Percentiles rank a stretch among this genome's conserved stretches.
These are phyloP conservation scores for Mantis religiosa DNA, from an alignment of 2,888 invertebrate genomes.

Conservation along the genomic window DNA sequence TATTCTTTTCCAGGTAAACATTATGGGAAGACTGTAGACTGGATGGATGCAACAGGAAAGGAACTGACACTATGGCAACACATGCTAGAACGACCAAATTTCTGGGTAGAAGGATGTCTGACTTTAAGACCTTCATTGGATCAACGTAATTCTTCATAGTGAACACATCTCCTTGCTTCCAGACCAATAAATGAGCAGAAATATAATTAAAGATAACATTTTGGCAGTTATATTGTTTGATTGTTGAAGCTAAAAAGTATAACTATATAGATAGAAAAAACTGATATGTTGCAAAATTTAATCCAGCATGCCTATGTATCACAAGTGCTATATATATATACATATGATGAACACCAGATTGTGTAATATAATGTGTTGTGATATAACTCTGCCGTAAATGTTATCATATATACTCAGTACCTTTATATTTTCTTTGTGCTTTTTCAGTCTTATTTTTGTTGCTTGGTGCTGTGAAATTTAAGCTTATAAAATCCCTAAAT, in stretches of 20 bases:
- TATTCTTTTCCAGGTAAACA: constrained; percentile 65
- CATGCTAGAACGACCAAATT: constrained; percentile 89
- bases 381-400: not conserved
- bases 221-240: not conserved
- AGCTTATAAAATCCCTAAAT: not conserved
- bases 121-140: constrained; percentile 76
- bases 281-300: not conserved
- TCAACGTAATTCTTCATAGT: constrained; percentile 40
- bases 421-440: not conserved
- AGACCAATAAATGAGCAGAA: not conserved
- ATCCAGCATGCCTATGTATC: not conserved
- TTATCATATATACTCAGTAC: not conserved
- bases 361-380: not conserved
- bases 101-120: constrained; percentile 95
- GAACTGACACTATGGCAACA: constrained; percentile 89
- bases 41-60: constrained; percentile 93
- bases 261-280: not conserved
- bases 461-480: not conserved
- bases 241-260: not conserved
- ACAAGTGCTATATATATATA: not conserved
- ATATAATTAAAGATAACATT: not conserved
- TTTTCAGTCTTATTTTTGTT: not conserved
- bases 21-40: constrained; percentile 79
- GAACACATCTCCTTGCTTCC: not conserved
- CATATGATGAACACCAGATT: not conserved